Percentiles rank a stretch among this genome's conserved stretches.
Evolutionary conservation across 2,888 invertebrate genomes (phyloP).

Genomic region (Parnassius apollo): DNA sequence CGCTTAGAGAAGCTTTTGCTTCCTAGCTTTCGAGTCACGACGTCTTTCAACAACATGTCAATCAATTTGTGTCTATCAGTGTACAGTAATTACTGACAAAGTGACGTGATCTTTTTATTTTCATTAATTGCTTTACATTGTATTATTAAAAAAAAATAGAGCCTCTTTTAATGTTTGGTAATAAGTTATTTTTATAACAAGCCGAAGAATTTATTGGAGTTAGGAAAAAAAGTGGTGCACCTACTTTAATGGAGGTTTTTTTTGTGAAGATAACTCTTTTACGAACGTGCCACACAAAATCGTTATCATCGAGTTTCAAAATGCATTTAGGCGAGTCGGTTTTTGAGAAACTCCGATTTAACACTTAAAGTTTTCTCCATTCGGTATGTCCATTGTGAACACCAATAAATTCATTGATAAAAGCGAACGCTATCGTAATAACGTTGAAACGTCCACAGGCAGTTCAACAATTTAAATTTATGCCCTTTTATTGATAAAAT

Average conservation of each 20-base stretch:
- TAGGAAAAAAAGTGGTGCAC: conserved; percentile 32
- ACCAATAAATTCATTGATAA: conserved; percentile 75
- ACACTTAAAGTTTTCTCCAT: conserved; percentile 60
- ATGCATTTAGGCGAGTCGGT: conserved; percentile 64
- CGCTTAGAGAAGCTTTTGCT: conserved; percentile 34
- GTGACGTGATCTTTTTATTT: conserved; percentile 29
- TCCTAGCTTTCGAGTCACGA: conserved; percentile 49
- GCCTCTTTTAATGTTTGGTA: conserved; percentile 13
- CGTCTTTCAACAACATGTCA: conserved; percentile 48
- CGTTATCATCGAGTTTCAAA: conserved; percentile 62
- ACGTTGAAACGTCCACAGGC: conserved; percentile 48
- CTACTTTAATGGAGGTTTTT: conserved; percentile 35
- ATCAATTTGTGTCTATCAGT: conserved; percentile 40
- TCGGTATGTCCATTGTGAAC: conserved; percentile 50
- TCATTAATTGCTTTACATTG: conserved; percentile 13
- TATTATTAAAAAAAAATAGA: conserved; percentile 16
- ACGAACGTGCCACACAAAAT: conserved; percentile 66
- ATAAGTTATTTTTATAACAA: conserved; percentile 21
- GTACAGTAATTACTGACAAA: conserved; percentile 46
- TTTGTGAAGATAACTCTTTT: conserved; percentile 54
- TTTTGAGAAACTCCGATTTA: conserved; percentile 65
- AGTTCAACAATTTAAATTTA: conserved; percentile 45
- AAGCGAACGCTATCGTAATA: conserved; percentile 59
- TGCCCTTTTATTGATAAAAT: conserved; percentile 26
- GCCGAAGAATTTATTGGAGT: conserved; percentile 30